Conservation (phyloP, 2,797 vertebrate species). For the Cyprinella venusta region DNA sequence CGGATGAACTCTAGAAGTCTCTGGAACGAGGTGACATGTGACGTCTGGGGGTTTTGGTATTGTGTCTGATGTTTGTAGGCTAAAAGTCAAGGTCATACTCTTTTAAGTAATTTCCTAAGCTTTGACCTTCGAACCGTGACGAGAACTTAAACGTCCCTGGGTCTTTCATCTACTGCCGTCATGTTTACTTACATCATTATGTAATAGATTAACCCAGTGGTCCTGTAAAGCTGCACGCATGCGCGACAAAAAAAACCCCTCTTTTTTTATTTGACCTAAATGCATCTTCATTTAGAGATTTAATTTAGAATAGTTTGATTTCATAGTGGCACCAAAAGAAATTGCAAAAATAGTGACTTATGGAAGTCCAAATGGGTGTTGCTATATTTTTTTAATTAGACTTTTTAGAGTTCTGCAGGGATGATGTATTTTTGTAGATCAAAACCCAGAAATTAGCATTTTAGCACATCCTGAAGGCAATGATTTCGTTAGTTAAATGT, state of each 20-base stretch:
- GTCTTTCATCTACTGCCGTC: slow-evolving; percentile 5
- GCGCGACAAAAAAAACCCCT: background rate
- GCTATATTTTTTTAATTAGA: too few relatives aligned
- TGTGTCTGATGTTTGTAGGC: slow-evolving; percentile 27
- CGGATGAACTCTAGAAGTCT: background rate
- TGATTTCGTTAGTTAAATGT: too few relatives aligned
- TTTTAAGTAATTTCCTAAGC: background rate
- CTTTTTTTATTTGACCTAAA: background rate
- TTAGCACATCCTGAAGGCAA: background rate
- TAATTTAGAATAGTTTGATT: background rate
- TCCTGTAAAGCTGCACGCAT: background rate
- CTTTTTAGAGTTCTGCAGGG: background rate
- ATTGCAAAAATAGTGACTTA: background rate
- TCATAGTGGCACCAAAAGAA: background rate
- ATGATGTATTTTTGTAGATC: background rate
- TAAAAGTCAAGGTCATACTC: slow-evolving; percentile 21
- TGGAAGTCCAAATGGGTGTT: background rate
- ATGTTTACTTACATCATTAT: slow-evolving; percentile 6
- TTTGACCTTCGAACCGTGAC: slow-evolving; percentile 8
- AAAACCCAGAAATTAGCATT: background rate
- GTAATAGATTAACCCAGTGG: background rate
- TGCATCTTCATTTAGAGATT: background rate
- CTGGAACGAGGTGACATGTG: slow-evolving; percentile 10
- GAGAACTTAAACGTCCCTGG: background rate
- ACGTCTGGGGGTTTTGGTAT: background rate